phyloP scores from a whole-genome alignment of 2,797 vertebrate genomes.

The Paratrypauchen microcephalus region DNA sequence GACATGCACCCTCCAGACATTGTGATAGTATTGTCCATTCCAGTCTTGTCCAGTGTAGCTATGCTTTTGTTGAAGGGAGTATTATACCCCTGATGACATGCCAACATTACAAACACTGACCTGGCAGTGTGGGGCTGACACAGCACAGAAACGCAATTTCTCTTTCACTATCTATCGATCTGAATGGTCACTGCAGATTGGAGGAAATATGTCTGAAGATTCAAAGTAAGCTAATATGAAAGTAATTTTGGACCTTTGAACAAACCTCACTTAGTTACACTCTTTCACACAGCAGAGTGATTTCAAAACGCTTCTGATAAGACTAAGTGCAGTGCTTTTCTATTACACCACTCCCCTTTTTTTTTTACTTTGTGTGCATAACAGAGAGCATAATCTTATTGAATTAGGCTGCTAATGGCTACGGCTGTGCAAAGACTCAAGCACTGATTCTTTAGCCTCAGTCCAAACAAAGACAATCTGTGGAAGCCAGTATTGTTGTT shows the following conservation, averaged over 20 bases:
- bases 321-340: not conserved
- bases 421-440: constrained; percentile 9
- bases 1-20: too few relatives aligned
- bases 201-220: not conserved
- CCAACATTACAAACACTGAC: too few relatives aligned
- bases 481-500: constrained; percentile 4
- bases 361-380: constrained; percentile 18
- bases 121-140: too few relatives aligned
- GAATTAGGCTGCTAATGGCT: constrained; percentile 10
- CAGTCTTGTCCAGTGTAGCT: too few relatives aligned
- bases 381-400: constrained; percentile 1
- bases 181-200: not conserved
- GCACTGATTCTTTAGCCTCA: constrained; percentile 15
- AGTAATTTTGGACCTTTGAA: too few relatives aligned
- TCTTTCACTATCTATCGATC: not conserved
- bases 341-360: not conserved
- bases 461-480: constrained; percentile 12
- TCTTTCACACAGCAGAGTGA: not conserved
- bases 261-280: not conserved
- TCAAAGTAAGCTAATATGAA: too few relatives aligned
- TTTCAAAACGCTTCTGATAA: not conserved
- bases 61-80: too few relatives aligned
- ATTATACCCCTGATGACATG: too few relatives aligned
- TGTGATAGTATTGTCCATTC: too few relatives aligned
- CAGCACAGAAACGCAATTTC: too few relatives aligned